These are phyloP conservation scores for Rhombomys opimus DNA, from an alignment of 2,113 vertebrate genomes.

Conservation along the genomic window DNA sequence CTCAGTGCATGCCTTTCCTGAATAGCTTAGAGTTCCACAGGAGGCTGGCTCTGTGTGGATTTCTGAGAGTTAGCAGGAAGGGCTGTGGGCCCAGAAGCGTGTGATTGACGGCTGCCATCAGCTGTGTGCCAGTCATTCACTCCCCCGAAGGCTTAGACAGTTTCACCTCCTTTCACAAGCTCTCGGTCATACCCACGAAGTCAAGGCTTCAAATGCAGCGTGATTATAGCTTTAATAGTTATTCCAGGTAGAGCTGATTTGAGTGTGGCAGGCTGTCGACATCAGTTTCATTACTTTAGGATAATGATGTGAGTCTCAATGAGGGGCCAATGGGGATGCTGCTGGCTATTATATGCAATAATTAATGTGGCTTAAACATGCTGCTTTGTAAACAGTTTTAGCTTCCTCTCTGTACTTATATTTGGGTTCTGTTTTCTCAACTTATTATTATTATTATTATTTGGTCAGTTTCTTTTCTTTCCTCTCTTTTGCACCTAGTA, in stretches of 20 bases:
- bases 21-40: constrained; percentile 11
- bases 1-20: constrained; percentile 27
- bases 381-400: constrained; percentile 41
- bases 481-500: neutral
- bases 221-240: constrained; percentile 61
- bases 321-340: constrained; percentile 10
- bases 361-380: constrained; percentile 50
- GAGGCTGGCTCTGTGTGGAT: constrained; percentile 48
- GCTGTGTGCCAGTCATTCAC: neutral
- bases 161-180: constrained; percentile 48
- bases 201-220: constrained; percentile 61
- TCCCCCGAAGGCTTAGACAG: neutral
- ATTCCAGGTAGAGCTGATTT: constrained; percentile 69
- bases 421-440: constrained; percentile 7
- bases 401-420: constrained; percentile 3
- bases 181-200: constrained; percentile 64
- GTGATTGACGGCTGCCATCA: constrained; percentile 51
- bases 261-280: constrained; percentile 6
- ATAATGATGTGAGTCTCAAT: constrained; percentile 56
- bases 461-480: neutral
- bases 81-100: neutral
- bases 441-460: neutral
- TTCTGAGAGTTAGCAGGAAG: neutral
- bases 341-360: constrained; percentile 35
- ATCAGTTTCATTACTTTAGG: constrained; percentile 66